Base-by-base conservation (phyloP, 2,888 invertebrate genomes). In the Chrysolina haemoptera region DNA sequence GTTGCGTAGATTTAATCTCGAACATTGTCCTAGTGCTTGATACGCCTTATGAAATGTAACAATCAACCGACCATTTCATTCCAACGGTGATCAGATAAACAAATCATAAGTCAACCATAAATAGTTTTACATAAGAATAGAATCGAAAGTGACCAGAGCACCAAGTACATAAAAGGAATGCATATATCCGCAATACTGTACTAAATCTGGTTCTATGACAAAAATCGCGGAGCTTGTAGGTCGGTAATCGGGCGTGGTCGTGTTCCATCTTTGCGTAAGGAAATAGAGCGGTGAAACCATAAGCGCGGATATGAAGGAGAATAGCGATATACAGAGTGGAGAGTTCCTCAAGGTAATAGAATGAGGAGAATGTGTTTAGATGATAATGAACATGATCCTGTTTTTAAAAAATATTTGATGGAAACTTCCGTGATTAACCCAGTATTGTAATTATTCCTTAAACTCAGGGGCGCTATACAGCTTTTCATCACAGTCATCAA, bases 151-250 rank as follows among this genome's bases (percentile, higher is more conserved):
- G 78, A 78, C 70, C 77, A 71, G 75, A 71, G 70, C 76, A 70
- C 77, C 70, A 73, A 70, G 70, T 76, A 74, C 68, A 75, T 76
- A 71, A 75, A 76, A 74, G 74, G 76, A 65, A 41, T 59, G 68
- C 59, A 43, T 65, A 74, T 79, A 80, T 81, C 81, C 81, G 81
- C 78, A 78, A 81, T 77, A 76, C 74, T 75, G 79, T 76, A 78
- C 77, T 78, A 78, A 77, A 84, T 83, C 84, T 84, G 81, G 85
- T 84, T 83, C 83, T 79, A 82, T 80, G 81, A 81, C 81, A 85
- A 85, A 85, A 85, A 85, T 85, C 79, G 83, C 81, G 79, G 79
- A 79, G 82, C 82, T 85, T 85, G 86, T 86, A 86, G 86, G 85
- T 86, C 86, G 85, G 81, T 82, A 82, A 82, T 82, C 83, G 85